These are phyloP conservation scores for Larimichthys polyactis DNA, from an alignment of 2,113 vertebrate species.

Conservation along the genomic window DNA sequence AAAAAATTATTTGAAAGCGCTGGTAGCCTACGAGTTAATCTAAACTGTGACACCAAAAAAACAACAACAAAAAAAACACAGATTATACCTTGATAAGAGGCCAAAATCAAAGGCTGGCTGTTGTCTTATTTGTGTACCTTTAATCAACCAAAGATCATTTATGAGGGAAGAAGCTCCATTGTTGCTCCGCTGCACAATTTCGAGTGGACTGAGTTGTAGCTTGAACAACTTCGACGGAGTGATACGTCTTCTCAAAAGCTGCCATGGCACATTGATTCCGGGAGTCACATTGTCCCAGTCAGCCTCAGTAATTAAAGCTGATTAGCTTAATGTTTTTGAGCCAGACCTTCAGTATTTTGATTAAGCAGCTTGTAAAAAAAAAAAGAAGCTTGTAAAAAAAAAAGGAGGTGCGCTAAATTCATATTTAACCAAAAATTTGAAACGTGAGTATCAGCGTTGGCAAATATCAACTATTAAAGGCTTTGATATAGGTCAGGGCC, in stretches of 20 bases:
- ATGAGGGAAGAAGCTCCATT: not conserved
- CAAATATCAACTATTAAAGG: not conserved
- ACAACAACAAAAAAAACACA: too few species aligned
- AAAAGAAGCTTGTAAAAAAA: not conserved
- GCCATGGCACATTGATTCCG: not conserved
- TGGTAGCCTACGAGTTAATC: not conserved
- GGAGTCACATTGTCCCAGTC: not conserved
- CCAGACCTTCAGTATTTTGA: not conserved
- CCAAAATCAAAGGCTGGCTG: not conserved
- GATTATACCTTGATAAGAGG: not conserved
- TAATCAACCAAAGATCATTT: not conserved
- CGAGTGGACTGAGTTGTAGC: not conserved
- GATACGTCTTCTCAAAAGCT: too few species aligned
- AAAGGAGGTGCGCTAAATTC: not conserved
- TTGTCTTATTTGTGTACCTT: not conserved
- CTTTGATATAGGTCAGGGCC: not conserved
- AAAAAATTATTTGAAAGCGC: not conserved
- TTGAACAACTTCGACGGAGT: not conserved
- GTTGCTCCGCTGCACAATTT: too few species aligned
- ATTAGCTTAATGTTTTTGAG: not conserved
- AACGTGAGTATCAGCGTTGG: not conserved
- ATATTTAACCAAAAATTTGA: not conserved
- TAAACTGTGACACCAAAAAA: not conserved
- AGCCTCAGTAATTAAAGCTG: not conserved
- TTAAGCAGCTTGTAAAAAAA: not conserved